Conservation (phyloP, 2,888 invertebrate species). For the Temnothorax rugatulus region DNA sequence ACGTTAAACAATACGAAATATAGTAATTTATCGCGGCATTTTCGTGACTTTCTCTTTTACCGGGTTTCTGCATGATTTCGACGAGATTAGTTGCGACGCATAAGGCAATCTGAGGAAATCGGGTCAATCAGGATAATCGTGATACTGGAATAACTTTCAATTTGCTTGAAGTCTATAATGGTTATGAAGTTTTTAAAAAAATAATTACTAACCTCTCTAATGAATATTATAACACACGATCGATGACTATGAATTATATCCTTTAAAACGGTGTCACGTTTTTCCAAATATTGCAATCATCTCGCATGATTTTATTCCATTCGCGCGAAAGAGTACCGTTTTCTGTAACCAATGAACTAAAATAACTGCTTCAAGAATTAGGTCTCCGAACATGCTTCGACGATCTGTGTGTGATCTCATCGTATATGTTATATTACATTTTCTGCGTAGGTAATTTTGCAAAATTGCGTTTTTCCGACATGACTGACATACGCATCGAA, state of each 20-base stretch:
- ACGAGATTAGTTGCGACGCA: slow-evolving; percentile 36
- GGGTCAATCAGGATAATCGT: slow-evolving; percentile 22
- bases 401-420: slow-evolving; percentile 14
- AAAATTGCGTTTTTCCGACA: slow-evolving; percentile 15
- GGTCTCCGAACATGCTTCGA: slow-evolving; percentile 3
- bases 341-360: slow-evolving; percentile 17
- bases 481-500: background rate
- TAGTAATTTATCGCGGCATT: slow-evolving; percentile 47
- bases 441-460: slow-evolving; percentile 24
- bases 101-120: slow-evolving; percentile 20
- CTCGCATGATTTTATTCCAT: background rate
- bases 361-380: slow-evolving; percentile 16
- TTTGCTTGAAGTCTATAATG: slow-evolving; percentile 13
- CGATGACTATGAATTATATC: slow-evolving; percentile 20
- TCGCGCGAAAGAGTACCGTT: background rate
- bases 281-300: slow-evolving; percentile 11
- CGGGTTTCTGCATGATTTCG: slow-evolving; percentile 42
- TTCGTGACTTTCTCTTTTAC: slow-evolving; percentile 38
- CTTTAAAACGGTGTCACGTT: background rate
- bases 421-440: background rate
- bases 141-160: slow-evolving; percentile 32
- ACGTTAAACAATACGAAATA: slow-evolving; percentile 60
- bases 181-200: background rate
- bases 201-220: slow-evolving; percentile 22
- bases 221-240: slow-evolving; percentile 14